These are phyloP conservation scores for Cuniculus paca DNA, from an alignment of 2,797 vertebrate genomes.

Conservation along the genomic window DNA sequence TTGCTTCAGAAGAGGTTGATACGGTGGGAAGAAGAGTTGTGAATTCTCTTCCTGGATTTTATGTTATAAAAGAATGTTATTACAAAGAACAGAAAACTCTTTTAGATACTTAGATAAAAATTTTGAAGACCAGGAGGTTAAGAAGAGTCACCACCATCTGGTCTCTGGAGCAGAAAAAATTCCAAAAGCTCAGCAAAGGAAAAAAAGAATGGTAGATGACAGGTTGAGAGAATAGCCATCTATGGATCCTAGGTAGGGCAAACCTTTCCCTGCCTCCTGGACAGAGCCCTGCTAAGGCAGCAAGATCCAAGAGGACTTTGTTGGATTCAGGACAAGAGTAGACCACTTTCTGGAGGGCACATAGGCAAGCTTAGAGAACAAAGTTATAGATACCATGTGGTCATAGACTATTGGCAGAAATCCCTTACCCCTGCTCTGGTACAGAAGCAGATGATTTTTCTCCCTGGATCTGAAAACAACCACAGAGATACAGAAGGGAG, in stretches of 20 bases:
- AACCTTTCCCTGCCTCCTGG: too few species aligned
- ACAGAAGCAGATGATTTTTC: not conserved
- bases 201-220: not conserved
- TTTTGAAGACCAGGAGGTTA: not conserved
- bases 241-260: fast-evolving
- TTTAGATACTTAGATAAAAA: conserved; percentile 36
- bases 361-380: not conserved
- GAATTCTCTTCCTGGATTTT: conserved; percentile 10
- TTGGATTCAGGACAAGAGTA: not conserved
- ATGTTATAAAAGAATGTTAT: conserved; percentile 25
- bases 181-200: not conserved
- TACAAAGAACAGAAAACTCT: conserved; percentile 37
- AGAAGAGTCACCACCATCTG: conserved; percentile 4
- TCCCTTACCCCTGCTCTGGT: not conserved
- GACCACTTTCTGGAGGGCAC: not conserved
- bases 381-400: not conserved
- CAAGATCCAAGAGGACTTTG: not conserved
- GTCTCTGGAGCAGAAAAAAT: not conserved
- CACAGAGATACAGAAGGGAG: not conserved
- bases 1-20: not conserved
- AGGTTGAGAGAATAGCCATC: not conserved
- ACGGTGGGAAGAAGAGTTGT: not conserved
- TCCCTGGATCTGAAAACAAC: not conserved
- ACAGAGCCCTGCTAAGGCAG: not conserved
- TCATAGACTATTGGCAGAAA: not conserved